Evolutionary conservation across 2,113 vertebrate genomes (phyloP).

Genomic region (Oncorhynchus nerka): DNA sequence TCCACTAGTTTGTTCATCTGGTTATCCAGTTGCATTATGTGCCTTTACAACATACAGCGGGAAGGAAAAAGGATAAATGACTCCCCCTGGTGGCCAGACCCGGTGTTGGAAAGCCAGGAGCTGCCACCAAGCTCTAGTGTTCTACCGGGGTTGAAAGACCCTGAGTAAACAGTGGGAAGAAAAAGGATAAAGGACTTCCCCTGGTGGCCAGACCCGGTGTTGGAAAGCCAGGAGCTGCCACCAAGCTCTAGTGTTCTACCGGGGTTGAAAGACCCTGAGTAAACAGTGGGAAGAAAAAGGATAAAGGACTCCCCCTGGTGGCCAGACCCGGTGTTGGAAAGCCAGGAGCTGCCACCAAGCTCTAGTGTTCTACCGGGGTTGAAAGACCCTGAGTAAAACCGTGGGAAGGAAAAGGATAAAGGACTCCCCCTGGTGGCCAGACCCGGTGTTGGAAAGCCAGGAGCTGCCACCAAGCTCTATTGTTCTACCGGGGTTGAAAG

Average conservation of each 20-base stretch:
- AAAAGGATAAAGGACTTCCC: constrained; percentile 56
- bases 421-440: constrained; percentile 60
- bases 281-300: background rate
- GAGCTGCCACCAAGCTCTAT: constrained; percentile 72
- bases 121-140: constrained; percentile 70
- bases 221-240: constrained; percentile 82
- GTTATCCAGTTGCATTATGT: too few species aligned
- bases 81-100: constrained; percentile 64
- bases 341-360: constrained; percentile 78
- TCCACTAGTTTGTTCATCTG: too few species aligned
- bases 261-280: constrained; percentile 69
- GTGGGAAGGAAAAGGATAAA: too few species aligned
- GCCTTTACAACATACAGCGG: too few species aligned
- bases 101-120: constrained; percentile 81
- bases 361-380: constrained; percentile 75
- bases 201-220: constrained; percentile 61
- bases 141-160: constrained; percentile 71
- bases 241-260: constrained; percentile 67
- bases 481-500: constrained; percentile 74
- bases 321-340: constrained; percentile 69
- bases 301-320: constrained; percentile 56
- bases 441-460: constrained; percentile 79
- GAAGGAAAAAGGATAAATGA: background rate
- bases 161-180: constrained; percentile 40
- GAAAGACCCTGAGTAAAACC: constrained; percentile 61